Evolutionary conservation across 2,797 vertebrate genomes (phyloP), one percentile per base, ranked within the genome.

Genomic region (Myotis pilosus): DNA sequence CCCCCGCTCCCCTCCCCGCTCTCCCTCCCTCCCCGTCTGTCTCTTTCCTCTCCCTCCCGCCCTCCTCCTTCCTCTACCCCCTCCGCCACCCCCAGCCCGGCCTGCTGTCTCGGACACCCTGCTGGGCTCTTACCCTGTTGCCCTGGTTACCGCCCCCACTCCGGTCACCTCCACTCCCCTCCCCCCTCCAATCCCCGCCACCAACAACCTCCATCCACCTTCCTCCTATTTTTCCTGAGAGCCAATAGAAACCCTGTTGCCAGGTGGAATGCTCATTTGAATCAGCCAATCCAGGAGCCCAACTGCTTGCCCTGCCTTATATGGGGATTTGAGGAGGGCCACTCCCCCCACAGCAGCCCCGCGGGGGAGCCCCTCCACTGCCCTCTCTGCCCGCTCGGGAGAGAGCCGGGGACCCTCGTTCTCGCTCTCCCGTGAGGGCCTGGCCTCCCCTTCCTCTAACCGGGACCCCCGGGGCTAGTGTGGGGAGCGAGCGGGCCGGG

Each of bases 231-330:
- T 60, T 89, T 91, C 68, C 92, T n/a, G 47, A 62, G 22, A 36
- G 87, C 98, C 98, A 98, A 98, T 98, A 22, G 72, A 6, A 97
- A 91, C 41, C 74, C 97, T 98, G 98, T 98, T 98, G 97, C 98
- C 96, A 98, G 97, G 98, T 98, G 91, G 96, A 97, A 81, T 74
- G 95, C 98, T 98, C 89, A 97, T 98, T 98, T 98, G 97, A 98
- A 98, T 98, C 8, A 69, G 20, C 98, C 98, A 98, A 98, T 98
- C 97, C 91, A 83, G 6, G 6, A n/a, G 7, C 76, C 49, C 1
- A 7, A 16, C 62, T 78, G 38, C 41, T 51, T 57, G 95, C 83
- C 95, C 98, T 97, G 95, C 98, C 98, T 98, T 97, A 98, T 98
- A 98, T 97, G 98, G 98, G 96, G 97, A 98, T 97, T 92, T 92